Base-by-base conservation (phyloP, 2,113 vertebrate genomes). In the Lepisosteus oculatus region DNA sequence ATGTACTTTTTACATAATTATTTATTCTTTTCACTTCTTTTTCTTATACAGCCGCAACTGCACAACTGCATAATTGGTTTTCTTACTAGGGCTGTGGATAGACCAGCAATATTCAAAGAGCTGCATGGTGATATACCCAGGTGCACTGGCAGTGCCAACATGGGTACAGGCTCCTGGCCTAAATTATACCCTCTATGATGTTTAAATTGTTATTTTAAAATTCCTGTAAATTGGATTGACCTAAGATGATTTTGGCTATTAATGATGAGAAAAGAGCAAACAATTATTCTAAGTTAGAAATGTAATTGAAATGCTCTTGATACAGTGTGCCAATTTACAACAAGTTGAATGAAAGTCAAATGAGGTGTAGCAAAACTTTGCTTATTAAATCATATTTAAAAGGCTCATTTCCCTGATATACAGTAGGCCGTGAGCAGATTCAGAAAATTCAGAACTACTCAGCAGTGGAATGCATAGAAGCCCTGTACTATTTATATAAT, bases 341-440 rank as follows among this genome's bases (percentile, higher is more conserved):
- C 45, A 9, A 7, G 51, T 54, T 15, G 45, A 65, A 65, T 17
- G 8, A 29, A 67, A 55, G 65, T 67, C 45, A 67, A 54, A 66
- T 66, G 65, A 66, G 43, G 43, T 3, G 4, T 43, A 51, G 44
- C 6, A 12, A 47, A 47, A 43, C 43, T 8, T 4, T 17, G 44
- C 43, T 44, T 44, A 43, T 65, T 8, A 65, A 65, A 65, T 65
- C 42, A 44, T 44, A 44, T 14, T 44, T 43, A 65, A 44, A 44
- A 65, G 42, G 64, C 42, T 65, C 9, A 44, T 14, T 43, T 44
- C 64, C 43, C 9, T 44, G 64, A 65, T 65, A 43, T 29, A 29
- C 29, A 29, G 29, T 29, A 65, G n/a, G 42, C 64, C 5, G 3
- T 65, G 64, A 44, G 64, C 64, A 44, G 42, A 44, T n/a, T n/a